Percentiles rank a stretch among this genome's conserved stretches.
phyloP scores from a whole-genome alignment of 2,113 vertebrate genomes.

The Rhinolophus sinicus region DNA sequence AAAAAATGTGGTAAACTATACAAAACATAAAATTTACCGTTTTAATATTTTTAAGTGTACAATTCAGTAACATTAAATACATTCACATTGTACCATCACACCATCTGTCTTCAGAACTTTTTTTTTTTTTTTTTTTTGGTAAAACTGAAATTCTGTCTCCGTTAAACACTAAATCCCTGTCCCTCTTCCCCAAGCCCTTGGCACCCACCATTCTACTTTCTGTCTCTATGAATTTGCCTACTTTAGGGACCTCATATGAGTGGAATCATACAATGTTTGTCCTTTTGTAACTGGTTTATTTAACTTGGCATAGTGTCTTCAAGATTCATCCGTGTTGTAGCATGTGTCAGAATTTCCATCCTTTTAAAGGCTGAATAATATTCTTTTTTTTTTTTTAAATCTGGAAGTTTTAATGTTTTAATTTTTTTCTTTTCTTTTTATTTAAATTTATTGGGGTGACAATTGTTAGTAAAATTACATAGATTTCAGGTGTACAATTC shows the following conservation, averaged over 20 bases:
- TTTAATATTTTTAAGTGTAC: neutral
- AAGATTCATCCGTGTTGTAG: neutral
- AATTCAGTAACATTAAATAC: neutral
- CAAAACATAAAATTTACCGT: neutral
- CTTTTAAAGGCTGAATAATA: neutral
- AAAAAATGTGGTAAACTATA: neutral
- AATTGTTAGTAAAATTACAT: too few species aligned
- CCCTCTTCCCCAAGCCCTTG: neutral
- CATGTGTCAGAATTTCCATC: neutral
- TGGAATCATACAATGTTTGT: neutral
- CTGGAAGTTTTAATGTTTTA: too few species aligned
- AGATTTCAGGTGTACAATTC: too few species aligned
- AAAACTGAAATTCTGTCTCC: neutral
- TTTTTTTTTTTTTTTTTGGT: neutral
- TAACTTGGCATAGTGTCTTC: neutral
- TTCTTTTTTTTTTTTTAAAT: too few species aligned
- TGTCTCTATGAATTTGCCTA: neutral
- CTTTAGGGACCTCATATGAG: neutral
- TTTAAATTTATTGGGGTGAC: too few species aligned
- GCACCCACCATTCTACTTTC: neutral
- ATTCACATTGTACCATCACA: neutral
- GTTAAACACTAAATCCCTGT: neutral
- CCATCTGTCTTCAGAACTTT: neutral
- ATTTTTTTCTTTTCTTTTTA: too few species aligned
- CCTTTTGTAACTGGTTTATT: neutral